Conservation (phyloP, 2,797 vertebrate species). For the Gymnothorax javanicus region DNA sequence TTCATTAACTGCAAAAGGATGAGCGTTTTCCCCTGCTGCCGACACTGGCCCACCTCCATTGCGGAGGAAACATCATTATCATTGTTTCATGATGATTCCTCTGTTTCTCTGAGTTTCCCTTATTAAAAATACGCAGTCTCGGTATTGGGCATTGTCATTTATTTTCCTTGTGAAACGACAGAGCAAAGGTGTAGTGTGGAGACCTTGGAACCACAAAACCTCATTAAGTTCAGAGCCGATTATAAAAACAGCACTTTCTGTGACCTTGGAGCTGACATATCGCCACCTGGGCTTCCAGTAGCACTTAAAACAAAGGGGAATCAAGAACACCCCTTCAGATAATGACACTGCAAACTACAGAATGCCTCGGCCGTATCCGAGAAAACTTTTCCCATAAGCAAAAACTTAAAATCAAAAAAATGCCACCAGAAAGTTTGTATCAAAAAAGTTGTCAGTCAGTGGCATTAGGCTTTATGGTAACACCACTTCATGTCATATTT, state of each 20-base stretch:
- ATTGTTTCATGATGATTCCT: conserved; percentile 55
- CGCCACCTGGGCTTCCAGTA: conserved; percentile 31
- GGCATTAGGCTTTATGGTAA: not conserved
- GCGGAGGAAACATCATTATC: conserved; percentile 60
- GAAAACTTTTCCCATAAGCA: not conserved
- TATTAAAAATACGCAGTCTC: conserved; percentile 57
- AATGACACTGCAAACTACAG: conserved; percentile 1
- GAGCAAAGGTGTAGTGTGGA: conserved; percentile 64
- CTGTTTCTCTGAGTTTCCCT: conserved; percentile 43
- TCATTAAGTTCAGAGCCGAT: conserved; percentile 76
- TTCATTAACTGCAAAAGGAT: conserved; percentile 71
- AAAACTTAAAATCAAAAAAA: not conserved
- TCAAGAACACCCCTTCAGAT: not conserved
- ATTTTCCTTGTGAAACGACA: conserved; percentile 56
- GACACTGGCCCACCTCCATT: conserved; percentile 59
- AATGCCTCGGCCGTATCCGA: conserved; percentile 8
- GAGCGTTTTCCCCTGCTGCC: conserved; percentile 60
- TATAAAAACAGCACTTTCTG: conserved; percentile 61
- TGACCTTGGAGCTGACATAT: conserved; percentile 66
- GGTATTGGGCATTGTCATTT: conserved; percentile 47
- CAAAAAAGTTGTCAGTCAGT: not conserved
- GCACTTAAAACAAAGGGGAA: not conserved
- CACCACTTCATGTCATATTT: not conserved
- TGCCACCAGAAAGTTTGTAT: not conserved
- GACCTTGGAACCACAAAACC: conserved; percentile 65